Conservation (phyloP, 2,113 vertebrate species). For the Colius striatus region DNA sequence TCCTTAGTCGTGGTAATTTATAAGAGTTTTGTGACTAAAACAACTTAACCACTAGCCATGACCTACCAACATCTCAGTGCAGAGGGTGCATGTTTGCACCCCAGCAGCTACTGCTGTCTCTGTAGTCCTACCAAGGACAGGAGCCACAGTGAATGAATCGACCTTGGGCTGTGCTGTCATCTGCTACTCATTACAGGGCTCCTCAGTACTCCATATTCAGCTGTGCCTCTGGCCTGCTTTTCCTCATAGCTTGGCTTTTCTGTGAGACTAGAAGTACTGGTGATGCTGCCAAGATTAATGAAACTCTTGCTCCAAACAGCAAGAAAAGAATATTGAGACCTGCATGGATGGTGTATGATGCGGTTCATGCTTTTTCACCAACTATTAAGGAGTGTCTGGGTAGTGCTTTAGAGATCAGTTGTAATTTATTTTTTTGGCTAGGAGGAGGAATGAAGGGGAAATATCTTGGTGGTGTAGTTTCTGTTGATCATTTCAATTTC, state of each 20-base stretch:
- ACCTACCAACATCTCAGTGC: background rate
- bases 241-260: background rate
- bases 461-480: background rate
- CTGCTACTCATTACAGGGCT: background rate
- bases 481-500: background rate
- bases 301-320: background rate
- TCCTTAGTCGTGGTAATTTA: background rate
- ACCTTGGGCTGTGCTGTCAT: background rate
- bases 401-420: background rate
- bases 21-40: background rate
- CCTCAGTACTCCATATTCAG: background rate
- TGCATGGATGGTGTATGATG: background rate
- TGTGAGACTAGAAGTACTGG: background rate
- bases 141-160: rapidly evolving
- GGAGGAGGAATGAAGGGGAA: background rate
- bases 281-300: background rate
- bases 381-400: background rate
- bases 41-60: background rate
- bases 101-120: background rate
- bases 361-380: background rate
- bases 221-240: background rate
- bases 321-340: background rate
- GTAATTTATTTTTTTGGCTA: background rate
- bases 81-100: background rate
- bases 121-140: background rate